A percentile compares a stretch with the other conserved stretches of the same genome.
Conservation (phyloP, 2,888 invertebrate genomes). For the Quadroppia sp. region DNA sequence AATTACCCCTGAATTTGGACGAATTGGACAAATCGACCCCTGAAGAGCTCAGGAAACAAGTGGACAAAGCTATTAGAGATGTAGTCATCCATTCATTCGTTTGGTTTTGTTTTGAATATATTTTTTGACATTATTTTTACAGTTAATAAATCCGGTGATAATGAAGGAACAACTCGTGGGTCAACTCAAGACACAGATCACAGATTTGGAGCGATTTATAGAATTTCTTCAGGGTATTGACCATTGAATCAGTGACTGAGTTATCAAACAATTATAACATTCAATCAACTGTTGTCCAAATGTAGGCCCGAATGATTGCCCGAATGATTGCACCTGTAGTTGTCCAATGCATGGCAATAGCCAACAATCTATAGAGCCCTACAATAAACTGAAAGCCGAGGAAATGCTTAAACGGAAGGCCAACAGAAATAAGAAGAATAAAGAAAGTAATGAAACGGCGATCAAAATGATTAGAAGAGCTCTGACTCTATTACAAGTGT, state of each 20-base stretch:
- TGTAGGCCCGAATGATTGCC: not conserved
- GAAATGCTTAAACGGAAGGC: conserved; percentile 20
- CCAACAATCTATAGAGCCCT: conserved; percentile 12
- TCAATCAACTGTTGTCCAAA: too few species aligned
- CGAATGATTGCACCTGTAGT: conserved; percentile 53
- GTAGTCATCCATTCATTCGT: conserved; percentile 51
- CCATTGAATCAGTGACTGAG: not conserved
- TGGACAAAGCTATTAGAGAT: conserved; percentile 82
- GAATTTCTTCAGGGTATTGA: conserved; percentile 74
- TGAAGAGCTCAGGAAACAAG: conserved; percentile 79
- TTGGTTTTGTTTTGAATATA: conserved; percentile 24
- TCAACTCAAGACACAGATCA: conserved; percentile 93
- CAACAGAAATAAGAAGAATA: conserved; percentile 29
- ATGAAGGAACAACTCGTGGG: conserved; percentile 93
- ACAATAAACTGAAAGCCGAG: conserved; percentile 16
- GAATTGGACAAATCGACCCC: conserved; percentile 69
- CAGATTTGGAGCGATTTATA: conserved; percentile 94
- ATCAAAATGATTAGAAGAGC: conserved; percentile 78
- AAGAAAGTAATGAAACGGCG: conserved; percentile 53
- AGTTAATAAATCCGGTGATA: conserved; percentile 85
- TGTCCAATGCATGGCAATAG: conserved; percentile 53
- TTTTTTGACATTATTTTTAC: conserved; percentile 45
- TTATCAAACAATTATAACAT: too few species aligned
- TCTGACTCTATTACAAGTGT: conserved; percentile 83
- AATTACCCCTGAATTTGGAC: conserved; percentile 79